phyloP scores from a whole-genome alignment of 2,797 vertebrate genomes.

The Mareca penelope region DNA sequence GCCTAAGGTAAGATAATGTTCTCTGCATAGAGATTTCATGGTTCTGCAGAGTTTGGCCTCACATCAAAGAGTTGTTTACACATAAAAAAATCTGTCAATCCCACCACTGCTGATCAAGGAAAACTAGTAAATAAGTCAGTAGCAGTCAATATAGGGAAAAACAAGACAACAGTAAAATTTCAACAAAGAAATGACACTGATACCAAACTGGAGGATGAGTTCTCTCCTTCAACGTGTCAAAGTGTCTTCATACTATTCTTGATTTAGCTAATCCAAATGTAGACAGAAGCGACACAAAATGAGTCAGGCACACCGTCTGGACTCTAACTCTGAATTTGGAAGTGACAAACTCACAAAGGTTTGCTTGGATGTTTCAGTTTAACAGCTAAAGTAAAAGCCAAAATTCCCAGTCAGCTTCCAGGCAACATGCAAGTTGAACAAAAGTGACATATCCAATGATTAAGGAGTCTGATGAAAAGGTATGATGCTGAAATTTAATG shows the following conservation, averaged over 20 bases:
- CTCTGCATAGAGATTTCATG: not conserved
- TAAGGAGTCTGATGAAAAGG: not conserved
- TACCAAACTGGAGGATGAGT: not conserved
- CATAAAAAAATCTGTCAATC: constrained; percentile 20
- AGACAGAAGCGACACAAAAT: constrained; percentile 45
- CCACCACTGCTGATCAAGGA: not conserved
- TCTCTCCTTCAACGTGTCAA: not conserved
- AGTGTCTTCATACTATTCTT: constrained; percentile 12
- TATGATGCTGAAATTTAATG: not conserved
- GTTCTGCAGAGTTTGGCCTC: not conserved
- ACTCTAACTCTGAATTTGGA: constrained; percentile 28
- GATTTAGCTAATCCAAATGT: constrained; percentile 57
- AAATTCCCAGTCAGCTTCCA: not conserved
- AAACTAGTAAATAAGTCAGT: constrained; percentile 10
- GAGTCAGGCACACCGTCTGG: constrained; percentile 59
- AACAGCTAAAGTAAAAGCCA: constrained; percentile 25
- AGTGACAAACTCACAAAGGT: constrained; percentile 32
- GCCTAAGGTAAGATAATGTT: constrained; percentile 12
- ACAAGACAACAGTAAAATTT: not conserved
- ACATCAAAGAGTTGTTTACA: constrained; percentile 8
- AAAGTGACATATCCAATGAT: not conserved
- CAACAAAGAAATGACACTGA: not conserved
- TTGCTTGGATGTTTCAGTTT: constrained; percentile 30
- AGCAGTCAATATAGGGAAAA: not conserved
- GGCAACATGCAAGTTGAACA: not conserved